Evolutionary conservation across 2,888 invertebrate genomes (phyloP).

Genomic region (Protophormia terraenovae): DNA sequence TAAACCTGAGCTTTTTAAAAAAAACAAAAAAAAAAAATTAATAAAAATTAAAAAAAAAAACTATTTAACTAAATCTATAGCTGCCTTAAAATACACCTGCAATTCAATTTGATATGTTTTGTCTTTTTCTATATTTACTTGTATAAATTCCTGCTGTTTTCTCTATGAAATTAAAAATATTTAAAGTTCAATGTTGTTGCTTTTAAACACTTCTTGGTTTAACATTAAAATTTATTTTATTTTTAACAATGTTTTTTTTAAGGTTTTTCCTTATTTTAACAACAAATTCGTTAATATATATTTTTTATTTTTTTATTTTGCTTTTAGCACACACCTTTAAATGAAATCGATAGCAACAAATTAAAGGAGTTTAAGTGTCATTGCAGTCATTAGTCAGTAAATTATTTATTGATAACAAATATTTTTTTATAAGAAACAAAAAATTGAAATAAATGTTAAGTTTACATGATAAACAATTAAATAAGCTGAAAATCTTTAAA

Average conservation of each 20-base stretch:
- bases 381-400: constrained; percentile 54
- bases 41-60: constrained; percentile 29
- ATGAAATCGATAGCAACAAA: constrained; percentile 40
- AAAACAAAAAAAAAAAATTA: constrained; percentile 12
- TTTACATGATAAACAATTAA: too few species aligned
- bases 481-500: background rate
- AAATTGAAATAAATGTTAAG: constrained; percentile 12
- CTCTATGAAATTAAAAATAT: constrained; percentile 61
- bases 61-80: constrained; percentile 4
- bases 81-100: constrained; percentile 56
- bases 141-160: constrained; percentile 54
- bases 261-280: constrained; percentile 43
- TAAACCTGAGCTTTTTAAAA: constrained; percentile 26
- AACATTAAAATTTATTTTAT: constrained; percentile 44
- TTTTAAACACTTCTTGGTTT: constrained; percentile 26
- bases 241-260: constrained; percentile 11
- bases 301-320: background rate
- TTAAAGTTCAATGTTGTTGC: constrained; percentile 65
- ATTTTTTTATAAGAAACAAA: background rate
- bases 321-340: constrained; percentile 38
- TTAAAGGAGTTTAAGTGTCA: constrained; percentile 59
- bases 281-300: background rate
- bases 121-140: background rate
- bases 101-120: constrained; percentile 6
- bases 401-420: constrained; percentile 51